These are phyloP conservation scores for Poliocrania exsul DNA, from an alignment of 2,797 vertebrate species.

Conservation along the genomic window DNA sequence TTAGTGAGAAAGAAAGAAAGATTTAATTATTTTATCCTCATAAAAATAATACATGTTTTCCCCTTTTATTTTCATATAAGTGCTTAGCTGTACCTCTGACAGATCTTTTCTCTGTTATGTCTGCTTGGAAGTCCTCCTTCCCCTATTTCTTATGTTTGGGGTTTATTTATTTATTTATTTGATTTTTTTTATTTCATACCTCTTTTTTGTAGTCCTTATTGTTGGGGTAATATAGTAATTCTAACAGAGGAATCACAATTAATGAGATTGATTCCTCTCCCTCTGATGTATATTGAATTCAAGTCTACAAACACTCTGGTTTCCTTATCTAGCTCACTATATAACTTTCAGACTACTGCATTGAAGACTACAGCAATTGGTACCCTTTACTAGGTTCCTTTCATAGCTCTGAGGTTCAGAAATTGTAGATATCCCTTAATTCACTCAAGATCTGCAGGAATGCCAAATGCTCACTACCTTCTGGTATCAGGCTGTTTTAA, in stretches of 20 bases:
- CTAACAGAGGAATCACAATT: background rate
- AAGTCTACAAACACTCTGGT: background rate
- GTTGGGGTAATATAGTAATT: background rate
- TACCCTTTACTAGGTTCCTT: background rate
- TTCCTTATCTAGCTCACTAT: background rate
- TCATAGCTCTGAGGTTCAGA: background rate
- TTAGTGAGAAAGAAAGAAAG: background rate
- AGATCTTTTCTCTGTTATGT: background rate
- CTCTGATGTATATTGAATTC: background rate
- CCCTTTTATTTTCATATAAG: background rate
- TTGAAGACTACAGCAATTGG: background rate
- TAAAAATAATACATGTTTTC: background rate
- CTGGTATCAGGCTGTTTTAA: background rate
- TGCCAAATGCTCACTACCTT: background rate
- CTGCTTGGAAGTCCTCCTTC: background rate
- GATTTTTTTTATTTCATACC: background rate
- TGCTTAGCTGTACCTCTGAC: background rate
- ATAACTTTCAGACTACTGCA: background rate
- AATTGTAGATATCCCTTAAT: background rate
- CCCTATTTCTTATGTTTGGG: background rate
- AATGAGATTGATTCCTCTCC: background rate
- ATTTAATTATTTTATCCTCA: background rate
- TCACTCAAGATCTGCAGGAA: background rate
- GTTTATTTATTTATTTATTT: background rate
- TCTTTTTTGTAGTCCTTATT: background rate